Conservation (phyloP, 92 coral and sea anemone genomes). For the Pocillopora meandrina region DNA sequence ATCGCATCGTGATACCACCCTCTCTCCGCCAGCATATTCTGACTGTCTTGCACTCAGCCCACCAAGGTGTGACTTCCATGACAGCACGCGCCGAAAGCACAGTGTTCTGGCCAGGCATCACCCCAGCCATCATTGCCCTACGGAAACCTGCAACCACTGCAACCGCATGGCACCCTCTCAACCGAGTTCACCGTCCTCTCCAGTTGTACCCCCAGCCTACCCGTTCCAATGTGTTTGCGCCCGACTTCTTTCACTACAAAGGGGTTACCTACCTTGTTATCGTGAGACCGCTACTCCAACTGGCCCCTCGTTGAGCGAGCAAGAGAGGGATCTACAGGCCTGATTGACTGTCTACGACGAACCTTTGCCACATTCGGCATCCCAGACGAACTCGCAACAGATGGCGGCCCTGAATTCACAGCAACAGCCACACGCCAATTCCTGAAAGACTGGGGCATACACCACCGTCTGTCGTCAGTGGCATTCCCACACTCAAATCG, state of each 20-base stretch:
- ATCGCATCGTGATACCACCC: slow-evolving; percentile 52
- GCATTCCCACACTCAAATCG: slow-evolving; percentile 65
- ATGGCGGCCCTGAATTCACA: slow-evolving; percentile 60
- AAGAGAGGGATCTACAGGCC: slow-evolving; percentile 58
- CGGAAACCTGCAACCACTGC: slow-evolving; percentile 52
- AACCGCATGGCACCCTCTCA: slow-evolving; percentile 44
- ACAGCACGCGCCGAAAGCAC: slow-evolving; percentile 57
- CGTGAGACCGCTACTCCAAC: slow-evolving; percentile 71
- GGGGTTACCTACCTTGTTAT: slow-evolving; percentile 57
- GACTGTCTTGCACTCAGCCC: slow-evolving; percentile 54
- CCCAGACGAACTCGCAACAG: slow-evolving; percentile 58
- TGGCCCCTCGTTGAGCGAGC: slow-evolving; percentile 71
- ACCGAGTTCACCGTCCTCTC: slow-evolving; percentile 16
- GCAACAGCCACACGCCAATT: slow-evolving; percentile 50
- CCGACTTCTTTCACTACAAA: slow-evolving; percentile 51
- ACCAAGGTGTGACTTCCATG: slow-evolving; percentile 71
- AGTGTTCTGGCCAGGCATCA: slow-evolving; percentile 59
- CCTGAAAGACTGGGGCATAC: slow-evolving; percentile 68
- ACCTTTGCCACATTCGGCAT: slow-evolving; percentile 61
- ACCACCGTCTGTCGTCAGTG: slow-evolving; percentile 52
- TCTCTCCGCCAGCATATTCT: slow-evolving; percentile 42
- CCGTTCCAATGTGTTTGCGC: slow-evolving; percentile 52
- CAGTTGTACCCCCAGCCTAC: slow-evolving; percentile 25
- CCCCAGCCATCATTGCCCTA: slow-evolving; percentile 45
- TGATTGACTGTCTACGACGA: slow-evolving; percentile 53